phyloP scores from a whole-genome alignment of 2,113 vertebrate genomes.

The Hippocampus guttulatus region DNA sequence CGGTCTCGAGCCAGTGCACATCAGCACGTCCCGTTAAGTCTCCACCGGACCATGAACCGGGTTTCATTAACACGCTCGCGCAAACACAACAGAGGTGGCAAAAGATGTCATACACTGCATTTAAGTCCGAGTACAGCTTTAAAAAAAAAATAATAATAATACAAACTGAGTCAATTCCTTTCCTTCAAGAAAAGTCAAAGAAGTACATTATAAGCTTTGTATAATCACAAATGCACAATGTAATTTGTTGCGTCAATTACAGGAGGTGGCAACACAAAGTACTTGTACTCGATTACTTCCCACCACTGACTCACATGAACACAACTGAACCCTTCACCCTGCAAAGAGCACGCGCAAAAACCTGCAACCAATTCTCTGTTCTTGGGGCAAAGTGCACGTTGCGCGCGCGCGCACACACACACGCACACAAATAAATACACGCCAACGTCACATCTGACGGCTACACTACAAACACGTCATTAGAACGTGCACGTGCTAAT shows the following conservation, averaged over 20 bases:
- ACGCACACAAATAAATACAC: neutral
- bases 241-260: neutral
- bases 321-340: too few relatives aligned
- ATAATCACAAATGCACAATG: neutral
- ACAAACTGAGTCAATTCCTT: neutral
- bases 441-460: neutral
- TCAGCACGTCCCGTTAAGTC: slow-evolving; percentile 10
- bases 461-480: neutral
- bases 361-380: neutral
- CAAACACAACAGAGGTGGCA: neutral
- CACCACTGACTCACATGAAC: too few relatives aligned
- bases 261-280: neutral
- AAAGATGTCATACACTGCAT: neutral
- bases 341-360: neutral
- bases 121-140: neutral
- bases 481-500: neutral
- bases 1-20: slow-evolving; percentile 1
- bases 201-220: too few relatives aligned
- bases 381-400: neutral
- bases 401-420: neutral
- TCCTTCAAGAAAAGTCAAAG: too few relatives aligned
- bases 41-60: neutral
- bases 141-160: neutral
- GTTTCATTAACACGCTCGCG: neutral
- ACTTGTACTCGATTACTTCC: neutral